Conservation (phyloP, 2,113 vertebrate species). For the Hoplias malabaricus region DNA sequence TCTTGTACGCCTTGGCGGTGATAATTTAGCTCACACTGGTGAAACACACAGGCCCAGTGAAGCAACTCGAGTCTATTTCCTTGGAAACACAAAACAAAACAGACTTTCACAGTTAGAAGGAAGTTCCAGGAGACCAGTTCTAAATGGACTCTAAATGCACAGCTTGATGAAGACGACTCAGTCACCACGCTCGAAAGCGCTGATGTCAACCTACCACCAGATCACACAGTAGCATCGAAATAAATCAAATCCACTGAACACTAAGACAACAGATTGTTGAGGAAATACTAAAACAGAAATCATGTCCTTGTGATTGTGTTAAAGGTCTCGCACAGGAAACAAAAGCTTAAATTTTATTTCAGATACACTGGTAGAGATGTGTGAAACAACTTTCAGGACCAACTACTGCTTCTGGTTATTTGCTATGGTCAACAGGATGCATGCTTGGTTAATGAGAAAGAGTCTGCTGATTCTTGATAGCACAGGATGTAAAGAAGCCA, state of each 20-base stretch:
- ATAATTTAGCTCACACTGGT: conserved; percentile 46
- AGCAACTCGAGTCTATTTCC: conserved; percentile 50
- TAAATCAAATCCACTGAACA: conserved; percentile 17
- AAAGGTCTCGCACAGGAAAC: conserved; percentile 13
- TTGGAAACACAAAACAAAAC: conserved; percentile 72
- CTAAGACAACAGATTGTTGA: background rate
- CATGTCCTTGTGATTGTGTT: background rate
- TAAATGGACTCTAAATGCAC: background rate
- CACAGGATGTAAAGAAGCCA: conserved; percentile 47
- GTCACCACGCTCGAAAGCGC: background rate
- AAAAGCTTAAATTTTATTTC: conserved; percentile 9
- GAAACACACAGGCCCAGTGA: conserved; percentile 52
- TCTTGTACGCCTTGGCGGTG: conserved; percentile 32
- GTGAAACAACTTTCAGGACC: background rate
- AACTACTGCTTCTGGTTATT: background rate
- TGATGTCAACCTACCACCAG: conserved; percentile 31
- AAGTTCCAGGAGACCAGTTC: conserved; percentile 15
- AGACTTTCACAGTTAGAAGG: conserved; percentile 46
- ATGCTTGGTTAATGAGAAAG: conserved; percentile 10
- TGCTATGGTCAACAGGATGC: conserved; percentile 21
- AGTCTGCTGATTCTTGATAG: background rate
- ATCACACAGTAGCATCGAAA: conserved; percentile 24
- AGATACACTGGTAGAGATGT: conserved; percentile 1
- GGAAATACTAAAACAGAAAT: background rate
- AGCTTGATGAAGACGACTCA: background rate